Percentiles rank a stretch among this genome's conserved stretches.
phyloP scores from a whole-genome alignment of 2,797 vertebrate species.

The Halcyon smyrnensis region DNA sequence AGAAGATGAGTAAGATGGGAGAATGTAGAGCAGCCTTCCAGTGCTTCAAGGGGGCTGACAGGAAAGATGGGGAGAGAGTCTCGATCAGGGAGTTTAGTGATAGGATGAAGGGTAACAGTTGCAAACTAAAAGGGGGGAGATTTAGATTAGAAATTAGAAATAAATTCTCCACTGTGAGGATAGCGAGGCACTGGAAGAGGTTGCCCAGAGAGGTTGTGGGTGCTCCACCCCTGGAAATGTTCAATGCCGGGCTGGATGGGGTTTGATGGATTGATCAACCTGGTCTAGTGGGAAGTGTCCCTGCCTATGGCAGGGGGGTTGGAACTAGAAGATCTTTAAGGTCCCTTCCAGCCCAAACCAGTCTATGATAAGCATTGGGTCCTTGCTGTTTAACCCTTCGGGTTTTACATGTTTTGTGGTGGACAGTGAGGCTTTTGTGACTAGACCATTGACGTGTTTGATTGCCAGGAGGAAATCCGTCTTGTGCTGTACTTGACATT shows the following conservation, averaged over 20 bases:
- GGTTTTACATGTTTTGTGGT: not conserved
- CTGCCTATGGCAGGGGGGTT: not conserved
- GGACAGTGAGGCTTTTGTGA: not conserved
- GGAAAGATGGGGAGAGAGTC: not conserved
- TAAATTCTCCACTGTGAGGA: not conserved
- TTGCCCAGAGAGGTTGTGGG: no score
- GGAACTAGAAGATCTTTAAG: not conserved
- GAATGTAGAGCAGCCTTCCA: not conserved
- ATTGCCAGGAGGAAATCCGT: not conserved
- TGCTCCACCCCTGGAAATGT: no score
- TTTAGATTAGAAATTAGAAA: not conserved
- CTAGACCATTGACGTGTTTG: not conserved
- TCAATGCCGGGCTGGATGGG: not conserved
- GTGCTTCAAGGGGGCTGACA: no score
- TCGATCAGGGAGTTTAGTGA: not conserved
- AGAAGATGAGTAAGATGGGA: not conserved
- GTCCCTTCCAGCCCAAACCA: not conserved
- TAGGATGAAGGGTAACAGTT: not conserved
- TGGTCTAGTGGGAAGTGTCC: not conserved
- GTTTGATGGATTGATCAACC: not conserved
- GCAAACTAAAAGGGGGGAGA: not conserved
- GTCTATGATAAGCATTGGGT: not conserved
- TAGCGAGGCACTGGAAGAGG: not conserved
- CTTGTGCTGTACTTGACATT: not conserved
- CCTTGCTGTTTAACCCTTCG: not conserved